Percentiles rank a stretch among this genome's conserved stretches.
Evolutionary conservation across 1,140 invertebrate genomes (phyloP).

Genomic region (Pseudobourletiella spinata): DNA sequence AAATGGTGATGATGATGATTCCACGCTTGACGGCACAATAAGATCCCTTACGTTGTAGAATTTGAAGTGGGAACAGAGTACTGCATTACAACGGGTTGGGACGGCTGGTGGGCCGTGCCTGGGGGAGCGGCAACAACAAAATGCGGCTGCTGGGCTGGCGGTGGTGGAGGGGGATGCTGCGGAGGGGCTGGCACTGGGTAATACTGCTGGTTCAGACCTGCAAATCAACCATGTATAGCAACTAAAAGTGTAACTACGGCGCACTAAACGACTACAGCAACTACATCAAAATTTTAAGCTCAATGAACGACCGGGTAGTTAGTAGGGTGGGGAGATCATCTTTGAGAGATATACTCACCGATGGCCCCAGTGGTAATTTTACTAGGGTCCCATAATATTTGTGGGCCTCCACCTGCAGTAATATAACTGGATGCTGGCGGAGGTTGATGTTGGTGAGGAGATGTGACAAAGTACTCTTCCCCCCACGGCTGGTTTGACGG

Average conservation of each 20-base stretch:
- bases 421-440: background rate
- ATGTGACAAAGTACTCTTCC: constrained; percentile 1
- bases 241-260: no score
- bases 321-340: no score
- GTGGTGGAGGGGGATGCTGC: background rate
- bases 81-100: constrained; percentile 6
- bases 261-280: no score
- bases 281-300: no score
- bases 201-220: constrained; percentile 11
- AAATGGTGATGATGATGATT: no score
- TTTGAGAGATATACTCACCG: background rate
- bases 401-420: background rate
- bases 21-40: no score
- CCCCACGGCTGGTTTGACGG: constrained; percentile 2
- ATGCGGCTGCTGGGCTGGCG: background rate
- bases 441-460: background rate
- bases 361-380: background rate
- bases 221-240: background rate
- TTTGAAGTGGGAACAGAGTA: constrained; percentile 5
- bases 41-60: no score
- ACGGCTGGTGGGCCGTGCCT: background rate
- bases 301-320: no score
- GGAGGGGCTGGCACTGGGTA: background rate
- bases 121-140: background rate
- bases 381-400: background rate